Conservation (phyloP, 2,113 vertebrate genomes). For the Zosterops pallidus region DNA sequence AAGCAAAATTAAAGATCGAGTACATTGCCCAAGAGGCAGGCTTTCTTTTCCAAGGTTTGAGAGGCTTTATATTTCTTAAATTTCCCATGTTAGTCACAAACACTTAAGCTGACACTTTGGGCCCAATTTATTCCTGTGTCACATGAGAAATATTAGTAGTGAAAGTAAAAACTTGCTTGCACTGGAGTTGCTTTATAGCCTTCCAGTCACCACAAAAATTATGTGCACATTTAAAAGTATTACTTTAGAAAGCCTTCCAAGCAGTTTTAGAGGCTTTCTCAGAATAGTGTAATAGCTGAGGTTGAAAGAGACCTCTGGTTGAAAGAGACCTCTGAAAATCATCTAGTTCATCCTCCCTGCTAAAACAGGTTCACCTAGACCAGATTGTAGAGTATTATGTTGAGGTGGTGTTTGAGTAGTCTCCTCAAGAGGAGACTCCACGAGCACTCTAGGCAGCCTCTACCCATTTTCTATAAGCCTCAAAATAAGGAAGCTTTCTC, state of each 20-base stretch:
- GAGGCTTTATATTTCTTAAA: constrained; percentile 7
- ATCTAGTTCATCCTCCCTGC: no score
- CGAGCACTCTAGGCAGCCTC: no score
- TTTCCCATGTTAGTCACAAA: constrained; percentile 29
- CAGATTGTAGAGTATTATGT: not conserved
- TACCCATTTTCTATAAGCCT: not conserved
- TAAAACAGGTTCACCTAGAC: not conserved
- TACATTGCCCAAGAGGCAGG: not conserved
- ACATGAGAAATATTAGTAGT: constrained; percentile 10
- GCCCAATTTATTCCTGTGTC: not conserved
- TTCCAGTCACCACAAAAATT: constrained; percentile 14
- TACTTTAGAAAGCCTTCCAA: constrained; percentile 30
- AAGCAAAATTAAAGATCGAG: constrained; percentile 9
- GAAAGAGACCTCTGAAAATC: not conserved
- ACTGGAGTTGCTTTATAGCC: not conserved
- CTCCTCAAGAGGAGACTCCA: not conserved
- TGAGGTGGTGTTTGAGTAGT: not conserved
- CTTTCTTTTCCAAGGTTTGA: not conserved
- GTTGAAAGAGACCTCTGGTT: not conserved
- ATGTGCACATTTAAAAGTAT: not conserved
- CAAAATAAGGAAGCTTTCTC: not conserved
- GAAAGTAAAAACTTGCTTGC: not conserved
- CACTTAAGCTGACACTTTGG: constrained; percentile 17
- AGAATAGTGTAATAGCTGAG: not conserved
- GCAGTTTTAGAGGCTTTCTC: not conserved